These are phyloP conservation scores for Tyria jacobaeae DNA, from an alignment of 2,888 invertebrate genomes.

Conservation along the genomic window DNA sequence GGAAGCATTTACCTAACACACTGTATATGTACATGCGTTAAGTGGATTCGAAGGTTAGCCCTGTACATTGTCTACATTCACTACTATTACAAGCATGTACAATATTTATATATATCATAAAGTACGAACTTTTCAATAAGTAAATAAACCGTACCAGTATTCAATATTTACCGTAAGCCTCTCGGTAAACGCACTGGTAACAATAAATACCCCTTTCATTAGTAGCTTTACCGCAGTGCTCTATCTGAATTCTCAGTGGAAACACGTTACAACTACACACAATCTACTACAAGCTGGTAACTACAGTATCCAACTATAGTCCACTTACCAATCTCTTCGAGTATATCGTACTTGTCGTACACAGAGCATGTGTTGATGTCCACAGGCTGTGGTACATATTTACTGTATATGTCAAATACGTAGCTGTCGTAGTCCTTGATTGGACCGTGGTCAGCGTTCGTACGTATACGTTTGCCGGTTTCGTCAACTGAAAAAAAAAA, in stretches of 20 bases:
- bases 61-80: no score
- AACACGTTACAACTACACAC: neutral
- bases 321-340: constrained; percentile 97
- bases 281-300: neutral
- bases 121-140: no score
- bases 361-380: constrained; percentile 98
- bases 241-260: neutral
- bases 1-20: no score
- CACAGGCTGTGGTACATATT: constrained; percentile 98
- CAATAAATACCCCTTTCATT: no score
- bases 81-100: neutral
- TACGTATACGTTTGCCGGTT: constrained; percentile 95
- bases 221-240: no score
- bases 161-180: no score
- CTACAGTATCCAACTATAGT: constrained; percentile 5
- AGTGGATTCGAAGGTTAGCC: no score
- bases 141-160: no score
- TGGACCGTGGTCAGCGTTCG: constrained; percentile 94
- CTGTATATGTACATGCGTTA: no score
- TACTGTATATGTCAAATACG: constrained; percentile 99
- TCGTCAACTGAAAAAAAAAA: constrained; percentile 88
- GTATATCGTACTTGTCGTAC: constrained; percentile 99
- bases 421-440: constrained; percentile 99
- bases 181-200: no score
- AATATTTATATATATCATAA: no score